Conservation (phyloP, 2,113 vertebrate genomes). For the Phylloscopus trochiloides region DNA sequence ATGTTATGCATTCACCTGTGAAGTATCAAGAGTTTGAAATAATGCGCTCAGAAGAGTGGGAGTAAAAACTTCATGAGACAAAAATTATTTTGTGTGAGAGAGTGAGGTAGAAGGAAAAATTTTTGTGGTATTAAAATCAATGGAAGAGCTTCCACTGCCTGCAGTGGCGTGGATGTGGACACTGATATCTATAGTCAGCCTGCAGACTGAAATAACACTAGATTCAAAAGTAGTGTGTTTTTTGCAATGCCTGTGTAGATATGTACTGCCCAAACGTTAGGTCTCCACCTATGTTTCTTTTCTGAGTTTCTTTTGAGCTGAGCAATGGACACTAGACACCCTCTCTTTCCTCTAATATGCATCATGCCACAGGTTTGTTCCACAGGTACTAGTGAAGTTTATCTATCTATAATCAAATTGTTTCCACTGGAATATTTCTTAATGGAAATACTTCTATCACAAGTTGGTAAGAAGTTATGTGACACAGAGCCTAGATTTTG, state of each 20-base stretch:
- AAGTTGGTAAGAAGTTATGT: neutral
- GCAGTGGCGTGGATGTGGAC: neutral
- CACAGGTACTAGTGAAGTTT: neutral
- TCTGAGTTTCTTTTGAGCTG: neutral
- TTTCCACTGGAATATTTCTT: neutral
- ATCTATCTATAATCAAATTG: neutral
- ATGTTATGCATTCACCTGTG: neutral
- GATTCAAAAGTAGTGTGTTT: neutral
- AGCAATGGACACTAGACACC: neutral
- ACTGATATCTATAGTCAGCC: neutral
- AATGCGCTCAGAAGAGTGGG: neutral
- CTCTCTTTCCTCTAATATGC: neutral
- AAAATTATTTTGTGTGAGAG: neutral
- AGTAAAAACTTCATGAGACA: neutral
- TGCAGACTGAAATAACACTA: neutral
- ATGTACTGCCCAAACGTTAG: neutral
- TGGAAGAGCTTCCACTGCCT: neutral
- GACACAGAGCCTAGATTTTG: slow-evolving; percentile 13
- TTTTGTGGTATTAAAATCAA: neutral
- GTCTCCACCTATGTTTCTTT: neutral
- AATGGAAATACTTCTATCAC: neutral
- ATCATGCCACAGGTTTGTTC: neutral
- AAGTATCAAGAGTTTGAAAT: neutral
- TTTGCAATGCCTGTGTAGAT: neutral
- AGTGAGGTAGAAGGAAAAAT: neutral